Evolutionary conservation across 2,113 vertebrate genomes (phyloP).

Genomic region (Shinisaurus crocodilurus): DNA sequence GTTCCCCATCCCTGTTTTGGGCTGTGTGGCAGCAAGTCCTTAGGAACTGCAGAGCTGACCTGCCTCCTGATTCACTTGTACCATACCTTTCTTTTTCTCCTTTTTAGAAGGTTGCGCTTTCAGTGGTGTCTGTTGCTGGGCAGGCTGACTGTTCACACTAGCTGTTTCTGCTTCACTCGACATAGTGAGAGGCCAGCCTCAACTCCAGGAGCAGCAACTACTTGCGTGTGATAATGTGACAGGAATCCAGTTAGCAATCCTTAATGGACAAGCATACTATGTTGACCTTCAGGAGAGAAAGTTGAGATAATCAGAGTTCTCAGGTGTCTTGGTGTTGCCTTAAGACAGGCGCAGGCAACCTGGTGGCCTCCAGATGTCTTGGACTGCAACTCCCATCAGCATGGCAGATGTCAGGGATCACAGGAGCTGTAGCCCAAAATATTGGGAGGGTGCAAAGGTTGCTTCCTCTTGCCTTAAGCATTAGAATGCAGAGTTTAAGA

Average conservation of each 20-base stretch:
- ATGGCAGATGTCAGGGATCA: too few species aligned
- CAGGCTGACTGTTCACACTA: constrained; percentile 68
- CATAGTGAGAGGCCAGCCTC: constrained; percentile 77
- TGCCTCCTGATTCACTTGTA: neutral
- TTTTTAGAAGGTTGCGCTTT: constrained; percentile 83
- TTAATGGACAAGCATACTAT: constrained; percentile 36
- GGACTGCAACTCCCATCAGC: too few species aligned
- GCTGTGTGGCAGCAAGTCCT: neutral
- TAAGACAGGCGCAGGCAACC: neutral
- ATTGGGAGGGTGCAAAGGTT: too few species aligned
- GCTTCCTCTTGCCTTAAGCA: too few species aligned
- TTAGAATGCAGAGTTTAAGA: neutral
- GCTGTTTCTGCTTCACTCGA: constrained; percentile 83
- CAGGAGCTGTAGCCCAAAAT: too few species aligned
- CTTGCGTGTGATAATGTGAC: neutral
- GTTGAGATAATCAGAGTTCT: neutral
- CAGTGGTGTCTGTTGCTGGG: constrained; percentile 69
- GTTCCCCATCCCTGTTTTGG: too few species aligned
- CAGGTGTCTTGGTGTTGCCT: neutral
- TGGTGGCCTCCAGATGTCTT: too few species aligned
- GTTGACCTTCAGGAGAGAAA: constrained; percentile 23
- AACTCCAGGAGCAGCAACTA: constrained; percentile 44
- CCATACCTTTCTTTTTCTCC: constrained; percentile 89
- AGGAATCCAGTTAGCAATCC: constrained; percentile 35
- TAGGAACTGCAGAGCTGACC: neutral